Base-by-base conservation (phyloP, 1,140 invertebrate genomes). In the Megalonaias nervosa region DNA sequence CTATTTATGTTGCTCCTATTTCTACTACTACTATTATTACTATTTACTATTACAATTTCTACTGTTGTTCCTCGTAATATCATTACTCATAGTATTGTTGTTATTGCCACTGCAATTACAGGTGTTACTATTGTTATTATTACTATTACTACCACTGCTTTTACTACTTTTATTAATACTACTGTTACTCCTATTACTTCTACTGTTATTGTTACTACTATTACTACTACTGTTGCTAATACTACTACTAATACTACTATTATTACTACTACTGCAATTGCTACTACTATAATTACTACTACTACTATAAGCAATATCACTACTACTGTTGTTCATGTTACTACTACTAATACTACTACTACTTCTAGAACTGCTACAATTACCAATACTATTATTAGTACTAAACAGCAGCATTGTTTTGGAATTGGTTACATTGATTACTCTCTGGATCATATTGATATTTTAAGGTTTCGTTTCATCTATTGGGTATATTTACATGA, bases 131-230 rank as follows among this genome's bases (percentile, higher is more conserved):
- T 23, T 70, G 70, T 38, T 74, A 71, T n/a, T 74, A 77, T 4
- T 74, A 75, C 70, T 74, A 75, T 38, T 77, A 75, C 0, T 77
- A 75, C 70, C 74, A 77, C 19, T 77, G 62, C 70, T 77, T 62
- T 38, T 77, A 64, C 48, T 77, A 77, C 70, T 74, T 64, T 11
- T 74, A 75, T 38, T 74, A 67, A 55, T 76, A 67, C 56, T 60
- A 57, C 68, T 76, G 56, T 56, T 76, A 55, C 66, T 75, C 21
- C 66, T 72, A 21, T 26, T 75, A 71, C 64, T 71, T 74, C 66
- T 75, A 75, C 55, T 59, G 48, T 4, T 71, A 75, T 21, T 67
- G 26, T 26, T 75, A 75, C 55, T 75, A 71, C 73, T 71, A 71
- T 17, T 75, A 75, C 64, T 71, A 55, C 66, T 75, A 5, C 66